These are phyloP conservation scores for Agrochola lychnidis DNA, from an alignment of 2,888 invertebrate species.

Conservation along the genomic window DNA sequence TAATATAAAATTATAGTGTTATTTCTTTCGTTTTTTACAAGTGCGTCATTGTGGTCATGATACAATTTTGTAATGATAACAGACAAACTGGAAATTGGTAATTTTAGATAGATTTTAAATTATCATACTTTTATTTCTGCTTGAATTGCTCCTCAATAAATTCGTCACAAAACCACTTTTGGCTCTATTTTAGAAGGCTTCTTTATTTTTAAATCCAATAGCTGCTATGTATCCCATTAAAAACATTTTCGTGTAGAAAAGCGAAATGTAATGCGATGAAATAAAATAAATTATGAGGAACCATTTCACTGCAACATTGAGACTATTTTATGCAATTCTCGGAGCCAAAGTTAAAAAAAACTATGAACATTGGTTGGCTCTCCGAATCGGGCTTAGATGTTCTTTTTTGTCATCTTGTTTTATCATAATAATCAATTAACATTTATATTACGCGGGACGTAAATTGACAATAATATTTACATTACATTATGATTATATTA, in stretches of 20 bases:
- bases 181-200: background rate
- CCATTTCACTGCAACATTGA: background rate
- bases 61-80: conserved; percentile 42
- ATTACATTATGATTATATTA: conserved; percentile 26
- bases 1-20: conserved; percentile 29
- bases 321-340: background rate
- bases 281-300: conserved; percentile 17
- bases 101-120: conserved; percentile 8
- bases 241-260: background rate
- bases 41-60: conserved; percentile 28
- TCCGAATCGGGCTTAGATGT: background rate
- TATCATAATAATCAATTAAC: conserved; percentile 12
- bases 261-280: background rate
- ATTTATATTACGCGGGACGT: conserved; percentile 30
- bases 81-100: conserved; percentile 23
- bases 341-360: background rate
- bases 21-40: conserved; percentile 2
- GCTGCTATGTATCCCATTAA: conserved; percentile 11
- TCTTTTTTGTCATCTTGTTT: conserved; percentile 13
- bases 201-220: conserved; percentile 8
- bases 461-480: conserved; percentile 29
- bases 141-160: conserved; percentile 18
- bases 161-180: background rate
- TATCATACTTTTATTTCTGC: background rate
- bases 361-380: background rate